Base-by-base conservation (phyloP, 2,113 vertebrate genomes). In the Myotis lucifugus region DNA sequence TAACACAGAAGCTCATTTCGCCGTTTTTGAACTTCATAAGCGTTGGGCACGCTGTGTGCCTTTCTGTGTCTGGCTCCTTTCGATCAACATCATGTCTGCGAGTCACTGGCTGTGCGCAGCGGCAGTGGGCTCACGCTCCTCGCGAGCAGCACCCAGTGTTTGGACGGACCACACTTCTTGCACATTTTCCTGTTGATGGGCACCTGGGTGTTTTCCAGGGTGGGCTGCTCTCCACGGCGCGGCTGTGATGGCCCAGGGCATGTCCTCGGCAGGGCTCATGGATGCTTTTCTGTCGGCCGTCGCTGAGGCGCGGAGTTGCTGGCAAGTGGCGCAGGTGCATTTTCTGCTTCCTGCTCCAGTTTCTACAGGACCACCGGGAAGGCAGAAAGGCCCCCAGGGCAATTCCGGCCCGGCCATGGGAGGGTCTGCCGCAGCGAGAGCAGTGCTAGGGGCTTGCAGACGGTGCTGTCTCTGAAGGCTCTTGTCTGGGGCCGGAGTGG, bases 11-110 rank as follows among this genome's bases (percentile, higher is more conserved):
- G 14, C 64, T 46, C 0, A 0, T 70, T 14, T 59, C 5, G 48
- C 52, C 25, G 15, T 54, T 61, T 88, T 10, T 50, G 85, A 70
- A 19, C 40, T 12, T 27, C 6, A 2, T 1, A 5, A 2, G 19
- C 21, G 0, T 13, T 7, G 21, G 12, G 18, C 3, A 3, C 8
- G 27, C 64, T 1, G 5, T 3, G 0, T 1, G 27, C 14, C 0
- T 69, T 84, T 84, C 27, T 67, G 37, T 48, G 18, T 74, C 83
- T 59, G 81, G 40, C 37, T 77, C 15, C 56, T 79, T 8, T 67
- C 10, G 15, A 32, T 48, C 8, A 0, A 2, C 19, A 0, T 3
- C 2, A 0, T 0, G 15, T 50, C 83, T 54, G 32, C 0, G 13
- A 56, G 56, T 50, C 29, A 1, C 70, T 9, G 13, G 40, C 77